Conservation (phyloP, 1,140 invertebrate genomes). For the Andricus grossulariae region DNA sequence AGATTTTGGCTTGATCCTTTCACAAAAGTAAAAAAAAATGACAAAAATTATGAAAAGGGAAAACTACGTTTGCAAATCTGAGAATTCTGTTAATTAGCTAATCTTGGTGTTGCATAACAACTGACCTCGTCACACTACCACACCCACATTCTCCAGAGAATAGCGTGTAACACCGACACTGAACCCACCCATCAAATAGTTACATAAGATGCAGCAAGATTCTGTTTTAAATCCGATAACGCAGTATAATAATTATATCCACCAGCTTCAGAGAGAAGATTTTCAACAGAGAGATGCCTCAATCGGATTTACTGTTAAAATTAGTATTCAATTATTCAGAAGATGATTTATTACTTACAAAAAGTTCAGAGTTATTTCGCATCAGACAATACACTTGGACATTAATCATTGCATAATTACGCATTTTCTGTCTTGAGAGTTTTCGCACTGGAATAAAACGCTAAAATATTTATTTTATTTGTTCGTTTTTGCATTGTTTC, state of each 20-base stretch:
- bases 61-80: background rate
- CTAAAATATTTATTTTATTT: too few relatives aligned
- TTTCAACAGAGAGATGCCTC: background rate
- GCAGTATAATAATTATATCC: slow-evolving; percentile 11
- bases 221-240: slow-evolving; percentile 18
- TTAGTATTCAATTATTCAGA: background rate
- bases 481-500: too few relatives aligned
- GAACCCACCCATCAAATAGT: slow-evolving; percentile 23
- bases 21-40: too few relatives aligned
- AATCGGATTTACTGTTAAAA: background rate
- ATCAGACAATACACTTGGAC: too few relatives aligned
- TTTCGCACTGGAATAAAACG: too few relatives aligned
- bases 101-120: slow-evolving; percentile 10
- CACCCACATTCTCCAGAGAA: slow-evolving; percentile 25
- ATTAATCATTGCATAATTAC: too few relatives aligned
- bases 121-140: slow-evolving; percentile 22
- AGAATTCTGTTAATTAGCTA: slow-evolving; percentile 11
- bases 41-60: background rate
- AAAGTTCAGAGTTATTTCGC: too few relatives aligned
- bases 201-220: slow-evolving; percentile 16
- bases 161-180: slow-evolving; percentile 13
- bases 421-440: too few relatives aligned
- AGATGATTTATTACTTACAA: too few relatives aligned
- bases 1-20: too few relatives aligned
- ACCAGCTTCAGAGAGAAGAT: background rate